These are phyloP conservation scores for Plebejus argus DNA, from an alignment of 2,888 invertebrate genomes.

Conservation along the genomic window DNA sequence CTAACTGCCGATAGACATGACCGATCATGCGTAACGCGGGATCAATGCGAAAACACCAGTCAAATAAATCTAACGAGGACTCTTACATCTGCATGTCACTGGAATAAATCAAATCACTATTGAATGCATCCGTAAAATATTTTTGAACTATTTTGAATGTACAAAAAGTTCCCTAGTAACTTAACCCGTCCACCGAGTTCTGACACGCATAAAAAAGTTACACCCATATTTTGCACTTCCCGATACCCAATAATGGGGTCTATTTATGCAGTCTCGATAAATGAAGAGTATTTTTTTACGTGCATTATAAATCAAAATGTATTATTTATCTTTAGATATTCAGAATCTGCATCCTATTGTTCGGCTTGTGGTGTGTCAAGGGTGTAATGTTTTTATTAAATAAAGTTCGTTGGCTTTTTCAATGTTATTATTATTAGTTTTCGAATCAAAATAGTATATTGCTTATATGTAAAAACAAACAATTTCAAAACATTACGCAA, in stretches of 20 bases:
- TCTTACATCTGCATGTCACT: conserved; percentile 78
- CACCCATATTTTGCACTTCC: conserved; percentile 82
- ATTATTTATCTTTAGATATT: conserved; percentile 80
- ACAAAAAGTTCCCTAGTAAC: conserved; percentile 70
- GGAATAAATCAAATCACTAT: conserved; percentile 80
- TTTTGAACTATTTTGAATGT: conserved; percentile 79
- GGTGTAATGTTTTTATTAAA: conserved; percentile 76
- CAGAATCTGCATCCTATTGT: conserved; percentile 80
- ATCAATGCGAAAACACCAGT: conserved; percentile 77
- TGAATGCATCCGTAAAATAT: conserved; percentile 79
- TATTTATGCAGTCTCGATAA: conserved; percentile 81
- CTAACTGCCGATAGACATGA: conserved; percentile 77
- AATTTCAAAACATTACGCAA: background rate
- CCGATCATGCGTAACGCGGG: conserved; percentile 73
- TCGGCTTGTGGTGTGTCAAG: conserved; percentile 79
- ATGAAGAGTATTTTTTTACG: conserved; percentile 79
- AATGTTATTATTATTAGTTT: conserved; percentile 52
- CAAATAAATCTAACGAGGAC: conserved; percentile 79
- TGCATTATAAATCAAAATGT: conserved; percentile 81
- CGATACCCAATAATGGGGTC: conserved; percentile 77
- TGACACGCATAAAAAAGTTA: conserved; percentile 79
- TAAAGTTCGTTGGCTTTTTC: conserved; percentile 53
- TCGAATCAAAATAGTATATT: conserved; percentile 36
- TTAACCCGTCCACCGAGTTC: conserved; percentile 68
- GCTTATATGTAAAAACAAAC: background rate